Evolutionary conservation across 2,113 vertebrate genomes (phyloP).

Genomic region (Equus przewalskii): DNA sequence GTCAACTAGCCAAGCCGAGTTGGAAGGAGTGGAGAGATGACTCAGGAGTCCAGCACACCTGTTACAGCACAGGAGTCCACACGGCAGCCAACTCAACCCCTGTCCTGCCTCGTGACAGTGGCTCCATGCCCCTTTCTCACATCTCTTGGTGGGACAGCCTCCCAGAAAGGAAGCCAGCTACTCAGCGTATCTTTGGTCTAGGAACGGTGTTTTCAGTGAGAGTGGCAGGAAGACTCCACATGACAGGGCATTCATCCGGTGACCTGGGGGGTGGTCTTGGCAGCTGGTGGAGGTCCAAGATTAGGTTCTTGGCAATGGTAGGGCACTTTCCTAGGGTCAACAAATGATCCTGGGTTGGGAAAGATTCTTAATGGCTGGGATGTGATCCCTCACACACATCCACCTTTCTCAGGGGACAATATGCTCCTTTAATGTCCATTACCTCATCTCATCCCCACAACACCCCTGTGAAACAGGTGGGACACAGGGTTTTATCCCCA

Average conservation of each 20-base stretch:
- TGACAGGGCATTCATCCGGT: neutral
- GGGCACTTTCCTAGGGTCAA: neutral
- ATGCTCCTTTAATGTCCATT: neutral
- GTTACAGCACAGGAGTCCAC: accelerated
- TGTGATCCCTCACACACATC: neutral
- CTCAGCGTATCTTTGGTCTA: neutral
- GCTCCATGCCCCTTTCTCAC: neutral
- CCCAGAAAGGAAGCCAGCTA: neutral
- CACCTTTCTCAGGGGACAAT: neutral
- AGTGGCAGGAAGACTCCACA: neutral
- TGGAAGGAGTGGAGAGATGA: neutral
- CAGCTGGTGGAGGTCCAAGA: neutral
- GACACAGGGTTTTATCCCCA: neutral
- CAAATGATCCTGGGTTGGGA: neutral
- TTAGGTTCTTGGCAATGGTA: neutral
- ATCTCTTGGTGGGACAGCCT: neutral
- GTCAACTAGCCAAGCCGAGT: neutral
- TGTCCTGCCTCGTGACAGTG: neutral
- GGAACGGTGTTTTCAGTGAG: neutral
- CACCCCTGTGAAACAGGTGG: neutral
- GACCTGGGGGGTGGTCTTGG: neutral
- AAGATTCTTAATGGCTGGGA: neutral
- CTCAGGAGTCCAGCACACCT: neutral
- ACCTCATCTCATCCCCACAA: neutral
- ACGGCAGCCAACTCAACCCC: neutral